A percentile compares a stretch with the other conserved stretches of the same genome.
These are phyloP conservation scores for Psittacara wagleri DNA, from an alignment of 2,113 vertebrate species.

Conservation along the genomic window DNA sequence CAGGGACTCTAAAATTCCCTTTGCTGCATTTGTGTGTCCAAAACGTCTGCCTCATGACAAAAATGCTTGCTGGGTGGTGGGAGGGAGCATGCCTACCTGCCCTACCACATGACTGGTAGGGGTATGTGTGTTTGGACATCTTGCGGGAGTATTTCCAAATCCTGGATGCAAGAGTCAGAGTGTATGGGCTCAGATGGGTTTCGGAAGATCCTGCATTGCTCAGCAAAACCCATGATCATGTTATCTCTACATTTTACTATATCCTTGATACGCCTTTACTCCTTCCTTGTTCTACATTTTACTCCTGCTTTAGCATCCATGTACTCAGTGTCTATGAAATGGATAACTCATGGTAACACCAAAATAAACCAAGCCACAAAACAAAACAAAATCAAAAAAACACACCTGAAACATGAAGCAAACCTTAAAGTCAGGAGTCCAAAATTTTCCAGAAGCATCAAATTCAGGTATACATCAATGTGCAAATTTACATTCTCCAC, in stretches of 20 bases:
- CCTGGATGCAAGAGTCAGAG: not conserved
- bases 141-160: not conserved
- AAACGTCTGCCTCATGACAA: not conserved
- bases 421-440: not conserved
- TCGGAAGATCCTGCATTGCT: not conserved
- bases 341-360: not conserved
- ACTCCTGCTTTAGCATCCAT: not conserved
- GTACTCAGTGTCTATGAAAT: not conserved
- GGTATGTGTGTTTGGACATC: not conserved
- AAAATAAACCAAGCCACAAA: not conserved
- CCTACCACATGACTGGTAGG: accelerated
- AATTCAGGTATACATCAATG: not conserved
- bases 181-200: not conserved
- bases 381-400: not conserved
- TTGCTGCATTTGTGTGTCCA: not conserved
- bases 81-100: not conserved
- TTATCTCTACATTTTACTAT: not conserved
- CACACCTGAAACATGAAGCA: accelerated
- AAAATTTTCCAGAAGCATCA: not conserved
- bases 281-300: not conserved
- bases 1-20: not conserved
- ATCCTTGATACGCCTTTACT: not conserved
- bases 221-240: not conserved
- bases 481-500: not conserved
- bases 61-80: not conserved